These are phyloP conservation scores for Tetranychus cinnabarinus DNA, from an alignment of 1,140 invertebrate genomes.

Conservation along the genomic window DNA sequence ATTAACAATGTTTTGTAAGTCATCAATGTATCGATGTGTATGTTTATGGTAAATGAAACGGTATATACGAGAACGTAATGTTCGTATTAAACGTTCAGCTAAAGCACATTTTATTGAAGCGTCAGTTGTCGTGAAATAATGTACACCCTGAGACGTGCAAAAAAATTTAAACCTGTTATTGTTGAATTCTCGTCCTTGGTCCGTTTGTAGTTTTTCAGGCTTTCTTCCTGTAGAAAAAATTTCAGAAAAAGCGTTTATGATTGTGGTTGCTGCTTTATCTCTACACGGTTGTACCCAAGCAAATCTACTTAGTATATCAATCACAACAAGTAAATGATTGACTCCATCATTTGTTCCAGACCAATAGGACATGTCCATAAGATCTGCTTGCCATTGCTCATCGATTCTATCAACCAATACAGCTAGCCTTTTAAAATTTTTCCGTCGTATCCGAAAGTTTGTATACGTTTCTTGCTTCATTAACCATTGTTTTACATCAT, in stretches of 20 bases:
- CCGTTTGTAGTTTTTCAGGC: slow-evolving; percentile 4
- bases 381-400: slow-evolving; percentile 14
- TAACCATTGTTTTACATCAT: slow-evolving; percentile 10
- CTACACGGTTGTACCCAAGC: slow-evolving; percentile 12
- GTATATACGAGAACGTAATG: slow-evolving; percentile 23
- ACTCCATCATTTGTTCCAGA: slow-evolving; percentile 10
- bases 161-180: slow-evolving; percentile 14
- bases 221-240: slow-evolving; percentile 6
- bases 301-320: slow-evolving; percentile 15
- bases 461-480: slow-evolving; percentile 12
- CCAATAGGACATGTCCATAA: slow-evolving; percentile 11
- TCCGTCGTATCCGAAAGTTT: slow-evolving; percentile 10
- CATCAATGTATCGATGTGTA: slow-evolving; percentile 20
- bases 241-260: slow-evolving; percentile 7
- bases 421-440: slow-evolving; percentile 11
- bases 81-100: slow-evolving; percentile 25
- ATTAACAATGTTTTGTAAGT: slow-evolving; percentile 18
- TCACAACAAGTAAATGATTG: slow-evolving; percentile 12
- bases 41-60: slow-evolving; percentile 22
- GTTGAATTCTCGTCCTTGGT: slow-evolving; percentile 6
- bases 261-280: slow-evolving; percentile 6
- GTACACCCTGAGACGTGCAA: slow-evolving; percentile 18
- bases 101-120: no score
- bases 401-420: slow-evolving; percentile 8
- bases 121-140: slow-evolving; percentile 22